phyloP scores from a whole-genome alignment of 2,888 invertebrate species.

The Drosophila basisetae region DNA sequence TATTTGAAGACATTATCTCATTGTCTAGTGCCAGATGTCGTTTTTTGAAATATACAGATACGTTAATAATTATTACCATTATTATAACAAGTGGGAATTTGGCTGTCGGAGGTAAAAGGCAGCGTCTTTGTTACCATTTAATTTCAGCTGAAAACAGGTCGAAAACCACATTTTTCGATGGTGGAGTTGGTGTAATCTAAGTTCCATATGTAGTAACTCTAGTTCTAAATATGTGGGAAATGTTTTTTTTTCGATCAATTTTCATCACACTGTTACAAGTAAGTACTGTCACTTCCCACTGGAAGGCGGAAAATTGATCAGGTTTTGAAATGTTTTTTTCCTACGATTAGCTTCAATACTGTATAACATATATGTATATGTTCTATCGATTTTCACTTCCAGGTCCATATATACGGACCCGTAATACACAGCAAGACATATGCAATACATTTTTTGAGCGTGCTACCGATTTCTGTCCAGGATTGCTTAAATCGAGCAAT shows the following conservation, averaged over 20 bases:
- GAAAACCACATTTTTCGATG: too few relatives aligned
- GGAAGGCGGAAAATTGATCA: neutral
- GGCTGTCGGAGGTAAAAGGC: too few relatives aligned
- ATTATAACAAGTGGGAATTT: too few relatives aligned
- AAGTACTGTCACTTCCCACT: neutral
- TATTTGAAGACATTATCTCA: neutral
- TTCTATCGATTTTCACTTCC: neutral
- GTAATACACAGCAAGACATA: neutral
- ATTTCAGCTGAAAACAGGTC: too few relatives aligned
- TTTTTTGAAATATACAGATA: too few relatives aligned
- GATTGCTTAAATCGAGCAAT: neutral
- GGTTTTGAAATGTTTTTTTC: neutral
- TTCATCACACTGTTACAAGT: neutral
- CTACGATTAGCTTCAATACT: neutral
- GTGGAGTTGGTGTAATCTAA: neutral
- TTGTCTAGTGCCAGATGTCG: too few relatives aligned
- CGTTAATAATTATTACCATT: too few relatives aligned
- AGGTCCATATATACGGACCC: neutral
- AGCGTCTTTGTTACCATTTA: too few relatives aligned
- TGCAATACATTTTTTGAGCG: neutral
- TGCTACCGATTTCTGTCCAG: neutral
- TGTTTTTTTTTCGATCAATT: neutral
- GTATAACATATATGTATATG: neutral
- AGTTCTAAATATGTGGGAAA: neutral
- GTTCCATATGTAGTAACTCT: neutral